Percentiles rank a stretch among this genome's conserved stretches.
Evolutionary conservation across 2,797 vertebrate genomes (phyloP).

Genomic region (Coccyzus lansbergi): DNA sequence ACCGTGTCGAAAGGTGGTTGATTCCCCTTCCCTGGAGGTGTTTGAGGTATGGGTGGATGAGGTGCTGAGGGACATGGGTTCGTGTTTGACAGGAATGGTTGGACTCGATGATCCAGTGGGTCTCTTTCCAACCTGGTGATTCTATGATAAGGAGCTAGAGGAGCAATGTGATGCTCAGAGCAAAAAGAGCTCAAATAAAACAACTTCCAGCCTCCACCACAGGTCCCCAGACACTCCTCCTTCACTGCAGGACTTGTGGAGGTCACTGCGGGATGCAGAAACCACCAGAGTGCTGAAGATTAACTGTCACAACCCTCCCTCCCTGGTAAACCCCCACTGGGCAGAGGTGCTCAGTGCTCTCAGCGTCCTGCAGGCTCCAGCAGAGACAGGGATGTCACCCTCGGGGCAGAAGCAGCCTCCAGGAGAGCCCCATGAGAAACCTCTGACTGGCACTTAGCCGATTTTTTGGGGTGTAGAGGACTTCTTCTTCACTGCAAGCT

Average conservation of each 20-base stretch:
- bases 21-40: too few species aligned
- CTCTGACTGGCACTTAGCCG: background rate
- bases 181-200: background rate
- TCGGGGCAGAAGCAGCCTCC: background rate
- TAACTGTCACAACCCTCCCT: background rate
- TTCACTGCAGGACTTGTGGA: background rate
- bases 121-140: too few species aligned
- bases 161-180: background rate
- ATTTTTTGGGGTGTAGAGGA: background rate
- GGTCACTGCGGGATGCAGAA: constrained; percentile 6
- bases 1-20: background rate
- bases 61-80: too few species aligned
- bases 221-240: constrained; percentile 9
- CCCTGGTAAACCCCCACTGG: too few species aligned
- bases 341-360: background rate
- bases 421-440: background rate
- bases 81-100: too few species aligned
- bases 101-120: too few species aligned
- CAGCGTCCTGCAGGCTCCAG: background rate
- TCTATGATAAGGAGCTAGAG: too few species aligned
- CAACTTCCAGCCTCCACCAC: background rate
- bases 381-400: background rate
- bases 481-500: background rate
- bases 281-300: background rate
- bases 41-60: too few species aligned